These are phyloP conservation scores for Okamejei kenojei DNA, from an alignment of 2,797 vertebrate species.

Conservation along the genomic window DNA sequence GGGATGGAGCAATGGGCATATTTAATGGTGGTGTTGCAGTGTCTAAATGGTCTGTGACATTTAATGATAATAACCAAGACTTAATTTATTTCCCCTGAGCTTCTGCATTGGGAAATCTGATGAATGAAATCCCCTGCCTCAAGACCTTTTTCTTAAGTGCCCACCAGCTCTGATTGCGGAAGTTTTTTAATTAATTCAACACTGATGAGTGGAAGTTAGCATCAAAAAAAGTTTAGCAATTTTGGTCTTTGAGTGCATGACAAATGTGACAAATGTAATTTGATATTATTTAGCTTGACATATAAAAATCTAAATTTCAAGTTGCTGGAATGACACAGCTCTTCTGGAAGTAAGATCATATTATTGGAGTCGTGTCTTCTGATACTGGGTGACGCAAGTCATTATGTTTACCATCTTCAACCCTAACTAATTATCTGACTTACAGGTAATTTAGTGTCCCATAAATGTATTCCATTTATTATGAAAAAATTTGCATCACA, in stretches of 20 bases:
- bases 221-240: not conserved
- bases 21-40: too few relatives aligned
- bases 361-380: not conserved
- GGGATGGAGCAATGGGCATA: too few relatives aligned
- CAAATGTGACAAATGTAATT: not conserved
- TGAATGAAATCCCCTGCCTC: not conserved
- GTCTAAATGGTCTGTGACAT: too few relatives aligned
- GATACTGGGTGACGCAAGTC: not conserved
- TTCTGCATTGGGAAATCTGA: not conserved
- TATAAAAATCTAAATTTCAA: not conserved
- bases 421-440: too few relatives aligned
- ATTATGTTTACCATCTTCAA: not conserved
- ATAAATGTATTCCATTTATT: not conserved
- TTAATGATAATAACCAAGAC: too few relatives aligned
- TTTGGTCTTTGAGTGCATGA: not conserved
- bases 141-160: not conserved
- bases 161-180: not conserved
- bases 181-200: not conserved
- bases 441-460: not conserved
- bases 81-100: too few relatives aligned
- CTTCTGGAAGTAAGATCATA: not conserved
- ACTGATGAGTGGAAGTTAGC: not conserved
- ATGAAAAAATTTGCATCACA: not conserved
- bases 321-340: not conserved
- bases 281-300: not conserved